Conservation (phyloP, 2,797 vertebrate genomes). For the Melanotaenia trifasciata region DNA sequence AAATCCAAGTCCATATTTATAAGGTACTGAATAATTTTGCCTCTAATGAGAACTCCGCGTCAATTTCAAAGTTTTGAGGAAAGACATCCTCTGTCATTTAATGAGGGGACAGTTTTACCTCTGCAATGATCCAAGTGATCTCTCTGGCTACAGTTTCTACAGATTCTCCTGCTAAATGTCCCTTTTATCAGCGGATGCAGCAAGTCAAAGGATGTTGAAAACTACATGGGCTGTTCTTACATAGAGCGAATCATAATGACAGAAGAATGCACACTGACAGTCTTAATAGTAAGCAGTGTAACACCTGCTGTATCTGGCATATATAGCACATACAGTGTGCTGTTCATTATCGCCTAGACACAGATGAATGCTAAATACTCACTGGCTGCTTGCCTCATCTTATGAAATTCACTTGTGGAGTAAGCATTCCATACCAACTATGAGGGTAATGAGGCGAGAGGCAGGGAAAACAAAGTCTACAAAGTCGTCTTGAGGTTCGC, state of each 20-base stretch:
- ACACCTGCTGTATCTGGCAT: not conserved
- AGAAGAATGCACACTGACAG: conserved; percentile 12
- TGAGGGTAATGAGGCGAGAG: conserved; percentile 46
- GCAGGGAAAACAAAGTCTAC: conserved; percentile 30
- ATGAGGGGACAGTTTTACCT: conserved; percentile 13
- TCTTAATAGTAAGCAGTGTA: conserved; percentile 22
- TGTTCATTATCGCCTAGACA: not conserved
- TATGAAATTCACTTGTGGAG: conserved; percentile 9
- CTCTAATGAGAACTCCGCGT: conserved; percentile 11
- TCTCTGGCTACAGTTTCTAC: conserved; percentile 16
- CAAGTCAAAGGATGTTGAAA: conserved; percentile 11
- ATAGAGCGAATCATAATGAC: conserved; percentile 14
- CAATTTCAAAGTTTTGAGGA: conserved; percentile 16
- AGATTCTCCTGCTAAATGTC: conserved; percentile 12
- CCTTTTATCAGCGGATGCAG: conserved; percentile 17
- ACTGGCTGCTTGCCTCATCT: conserved; percentile 3
- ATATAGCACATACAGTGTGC: conserved; percentile 2
- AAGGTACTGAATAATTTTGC: conserved; percentile 1
- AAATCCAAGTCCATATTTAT: conserved; percentile 10
- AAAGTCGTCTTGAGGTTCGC: conserved; percentile 25
- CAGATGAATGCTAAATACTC: conserved; percentile 8
- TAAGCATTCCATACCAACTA: conserved; percentile 10
- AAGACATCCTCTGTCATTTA: conserved; percentile 8
- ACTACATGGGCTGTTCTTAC: conserved; percentile 9
- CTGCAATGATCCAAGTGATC: conserved; percentile 8